Conservation (phyloP, 2,888 invertebrate genomes). For the Lutraria lutraria region DNA sequence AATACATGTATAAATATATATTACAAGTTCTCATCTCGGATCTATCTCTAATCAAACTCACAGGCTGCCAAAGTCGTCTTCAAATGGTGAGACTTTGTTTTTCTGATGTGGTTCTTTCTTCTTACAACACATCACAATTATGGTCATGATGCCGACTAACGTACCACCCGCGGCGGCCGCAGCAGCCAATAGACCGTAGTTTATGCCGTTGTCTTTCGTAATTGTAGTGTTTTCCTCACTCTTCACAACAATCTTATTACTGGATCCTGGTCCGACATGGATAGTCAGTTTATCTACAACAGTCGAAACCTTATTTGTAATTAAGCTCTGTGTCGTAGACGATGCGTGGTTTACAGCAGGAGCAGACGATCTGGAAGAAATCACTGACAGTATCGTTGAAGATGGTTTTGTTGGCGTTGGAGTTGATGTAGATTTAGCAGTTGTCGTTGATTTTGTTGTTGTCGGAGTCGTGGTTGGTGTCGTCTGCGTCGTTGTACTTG, state of each 20-base stretch:
- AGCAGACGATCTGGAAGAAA: background rate
- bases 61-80: conserved; percentile 46
- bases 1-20: too few relatives aligned
- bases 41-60: background rate
- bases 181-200: conserved; percentile 64
- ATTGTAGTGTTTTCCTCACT: conserved; percentile 33
- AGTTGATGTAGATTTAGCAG: conserved; percentile 40
- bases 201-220: conserved; percentile 41
- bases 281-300: background rate
- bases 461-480: conserved; percentile 56
- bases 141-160: conserved; percentile 55
- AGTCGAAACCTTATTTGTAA: background rate
- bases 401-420: conserved; percentile 19
- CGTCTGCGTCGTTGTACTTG: conserved; percentile 55
- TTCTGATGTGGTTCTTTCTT: conserved; percentile 55
- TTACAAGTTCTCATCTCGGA: too few relatives aligned
- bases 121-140: conserved; percentile 61
- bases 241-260: conserved; percentile 9
- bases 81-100: conserved; percentile 61
- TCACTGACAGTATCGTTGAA: background rate
- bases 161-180: conserved; percentile 64
- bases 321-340: background rate
- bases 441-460: conserved; percentile 47
- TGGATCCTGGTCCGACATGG: background rate
- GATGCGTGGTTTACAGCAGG: background rate